Evolutionary conservation across 2,797 vertebrate genomes (phyloP).

Genomic region (Pygocentrus nattereri): DNA sequence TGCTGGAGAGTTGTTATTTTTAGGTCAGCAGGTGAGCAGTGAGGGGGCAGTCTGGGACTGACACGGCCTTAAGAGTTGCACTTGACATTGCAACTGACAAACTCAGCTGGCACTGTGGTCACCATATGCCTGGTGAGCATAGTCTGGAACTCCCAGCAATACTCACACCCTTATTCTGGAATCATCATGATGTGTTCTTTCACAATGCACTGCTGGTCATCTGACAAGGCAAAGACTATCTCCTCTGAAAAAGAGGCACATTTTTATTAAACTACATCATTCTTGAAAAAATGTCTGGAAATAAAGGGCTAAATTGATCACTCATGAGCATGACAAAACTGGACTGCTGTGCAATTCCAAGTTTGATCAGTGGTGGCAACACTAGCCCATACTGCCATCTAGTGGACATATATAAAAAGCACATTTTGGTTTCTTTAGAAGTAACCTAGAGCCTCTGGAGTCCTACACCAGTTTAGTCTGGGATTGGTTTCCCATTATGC

Average conservation of each 20-base stretch:
- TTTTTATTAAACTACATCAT: neutral
- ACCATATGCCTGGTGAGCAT: constrained; percentile 6
- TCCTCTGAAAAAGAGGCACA: neutral
- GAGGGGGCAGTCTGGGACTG: constrained; percentile 53
- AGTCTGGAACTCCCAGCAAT: constrained; percentile 10
- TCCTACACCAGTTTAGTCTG: neutral
- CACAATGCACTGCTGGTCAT: constrained; percentile 8
- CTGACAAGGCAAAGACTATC: neutral
- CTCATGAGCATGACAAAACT: neutral
- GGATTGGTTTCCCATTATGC: neutral
- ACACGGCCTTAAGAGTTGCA: constrained; percentile 60
- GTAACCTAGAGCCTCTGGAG: neutral
- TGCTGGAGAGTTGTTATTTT: constrained; percentile 60
- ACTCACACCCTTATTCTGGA: neutral
- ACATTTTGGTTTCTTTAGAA: neutral
- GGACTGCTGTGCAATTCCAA: neutral
- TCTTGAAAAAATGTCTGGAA: neutral
- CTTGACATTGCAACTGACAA: constrained; percentile 63
- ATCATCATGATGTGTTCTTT: neutral
- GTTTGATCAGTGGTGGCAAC: neutral
- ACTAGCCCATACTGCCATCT: constrained; percentile 53
- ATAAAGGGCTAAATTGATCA: neutral
- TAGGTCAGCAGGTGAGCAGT: constrained; percentile 48
- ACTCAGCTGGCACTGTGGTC: constrained; percentile 64
- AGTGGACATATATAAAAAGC: constrained; percentile 49